These are phyloP conservation scores for Apotomis turbidana DNA, from an alignment of 2,888 invertebrate species.

Conservation along the genomic window DNA sequence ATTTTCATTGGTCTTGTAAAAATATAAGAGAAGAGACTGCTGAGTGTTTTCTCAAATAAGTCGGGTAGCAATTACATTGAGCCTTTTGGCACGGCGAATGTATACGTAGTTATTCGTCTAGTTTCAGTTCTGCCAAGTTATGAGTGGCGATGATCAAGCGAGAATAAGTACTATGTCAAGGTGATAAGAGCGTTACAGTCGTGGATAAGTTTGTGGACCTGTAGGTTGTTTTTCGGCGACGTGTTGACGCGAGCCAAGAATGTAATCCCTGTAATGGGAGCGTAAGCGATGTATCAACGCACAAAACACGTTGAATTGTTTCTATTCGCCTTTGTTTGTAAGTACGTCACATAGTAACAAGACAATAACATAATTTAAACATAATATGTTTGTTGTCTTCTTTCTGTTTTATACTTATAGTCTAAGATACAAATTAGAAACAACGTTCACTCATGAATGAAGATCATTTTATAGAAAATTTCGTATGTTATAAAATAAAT, in stretches of 20 bases:
- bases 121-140: conserved; percentile 21
- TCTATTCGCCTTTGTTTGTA: conserved; percentile 30
- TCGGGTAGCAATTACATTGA: conserved; percentile 50
- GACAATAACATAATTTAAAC: conserved; percentile 3
- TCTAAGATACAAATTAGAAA: too few species aligned
- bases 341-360: neutral
- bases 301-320: conserved; percentile 43
- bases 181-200: neutral
- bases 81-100: conserved; percentile 49
- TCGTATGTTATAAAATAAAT: too few species aligned
- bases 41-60: conserved; percentile 39
- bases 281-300: conserved; percentile 64
- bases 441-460: too few species aligned
- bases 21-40: neutral
- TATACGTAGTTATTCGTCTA: conserved; percentile 52
- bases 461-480: too few species aligned
- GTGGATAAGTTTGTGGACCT: neutral
- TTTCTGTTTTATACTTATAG: too few species aligned
- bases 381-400: too few species aligned
- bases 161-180: neutral
- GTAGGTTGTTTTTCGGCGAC: conserved; percentile 61
- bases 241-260: conserved; percentile 65
- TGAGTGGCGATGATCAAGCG: neutral
- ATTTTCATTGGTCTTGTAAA: conserved; percentile 56
- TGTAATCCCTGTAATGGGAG: conserved; percentile 70